Percentiles rank a stretch among this genome's conserved stretches.
phyloP scores from a whole-genome alignment of 2,113 vertebrate genomes.

The Sialia sialis region DNA sequence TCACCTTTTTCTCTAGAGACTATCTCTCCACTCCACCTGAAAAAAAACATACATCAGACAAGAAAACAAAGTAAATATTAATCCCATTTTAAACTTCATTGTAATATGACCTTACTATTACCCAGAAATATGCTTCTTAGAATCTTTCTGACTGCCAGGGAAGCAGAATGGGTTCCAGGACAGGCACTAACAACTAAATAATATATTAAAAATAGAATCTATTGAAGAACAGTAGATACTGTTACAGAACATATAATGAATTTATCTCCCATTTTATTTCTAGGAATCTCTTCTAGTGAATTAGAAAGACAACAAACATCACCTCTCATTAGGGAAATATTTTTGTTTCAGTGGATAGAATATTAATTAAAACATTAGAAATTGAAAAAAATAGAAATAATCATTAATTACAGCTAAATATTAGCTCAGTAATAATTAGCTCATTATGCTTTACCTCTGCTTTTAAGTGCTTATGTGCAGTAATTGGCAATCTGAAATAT shows the following conservation, averaged over 20 bases:
- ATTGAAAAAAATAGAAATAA: neutral
- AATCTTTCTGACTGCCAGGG: neutral
- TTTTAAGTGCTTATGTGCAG: neutral
- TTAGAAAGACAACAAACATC: neutral
- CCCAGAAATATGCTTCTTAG: neutral
- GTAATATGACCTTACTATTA: neutral
- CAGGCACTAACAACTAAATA: neutral
- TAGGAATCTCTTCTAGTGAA: neutral
- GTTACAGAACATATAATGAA: rapidly evolving
- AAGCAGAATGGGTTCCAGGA: neutral
- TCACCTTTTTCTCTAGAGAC: neutral
- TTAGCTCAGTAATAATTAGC: neutral
- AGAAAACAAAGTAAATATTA: neutral
- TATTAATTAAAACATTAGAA: neutral
- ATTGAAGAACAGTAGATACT: neutral
- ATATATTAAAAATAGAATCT: neutral
- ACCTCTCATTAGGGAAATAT: neutral
- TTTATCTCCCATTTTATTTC: neutral
- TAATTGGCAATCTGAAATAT: neutral
- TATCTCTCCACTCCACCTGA: neutral
- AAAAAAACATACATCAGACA: neutral
- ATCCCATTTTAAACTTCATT: neutral
- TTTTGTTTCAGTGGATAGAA: neutral
- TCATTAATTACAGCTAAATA: neutral
- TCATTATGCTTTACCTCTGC: neutral